Evolutionary conservation across 2,888 invertebrate genomes (phyloP).

Genomic region (Andrena trimmerana): DNA sequence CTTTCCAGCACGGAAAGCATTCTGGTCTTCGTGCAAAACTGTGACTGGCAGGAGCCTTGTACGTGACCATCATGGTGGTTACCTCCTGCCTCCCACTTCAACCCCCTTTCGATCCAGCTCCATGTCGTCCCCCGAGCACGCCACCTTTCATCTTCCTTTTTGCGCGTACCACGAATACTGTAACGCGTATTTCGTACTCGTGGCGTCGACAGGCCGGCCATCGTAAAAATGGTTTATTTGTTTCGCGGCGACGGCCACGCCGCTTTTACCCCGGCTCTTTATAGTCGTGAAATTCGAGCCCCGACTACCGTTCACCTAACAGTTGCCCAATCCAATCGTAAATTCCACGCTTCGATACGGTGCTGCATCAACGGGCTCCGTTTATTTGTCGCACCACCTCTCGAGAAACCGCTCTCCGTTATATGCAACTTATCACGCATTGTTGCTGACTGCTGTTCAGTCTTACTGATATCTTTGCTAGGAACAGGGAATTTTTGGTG

Average conservation of each 20-base stretch:
- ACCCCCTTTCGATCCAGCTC: not conserved
- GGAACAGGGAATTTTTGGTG: no score
- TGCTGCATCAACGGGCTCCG: not conserved
- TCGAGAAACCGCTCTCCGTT: not conserved
- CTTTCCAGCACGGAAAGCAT: conserved; percentile 26
- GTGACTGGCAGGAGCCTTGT: conserved; percentile 21
- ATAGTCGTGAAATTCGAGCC: conserved; percentile 37
- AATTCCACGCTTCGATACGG: not conserved
- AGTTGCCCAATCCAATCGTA: conserved; percentile 27
- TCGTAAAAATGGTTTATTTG: conserved; percentile 46
- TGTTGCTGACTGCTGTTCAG: no score
- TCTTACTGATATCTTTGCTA: not conserved
- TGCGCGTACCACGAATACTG: conserved; percentile 14
- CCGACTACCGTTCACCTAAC: conserved; percentile 18
- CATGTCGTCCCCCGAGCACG: not conserved
- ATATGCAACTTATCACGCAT: not conserved
- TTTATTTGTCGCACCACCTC: not conserved
- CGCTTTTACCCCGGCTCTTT: not conserved
- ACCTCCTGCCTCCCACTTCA: not conserved
- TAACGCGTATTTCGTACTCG: conserved; percentile 25
- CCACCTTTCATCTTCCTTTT: conserved; percentile 11
- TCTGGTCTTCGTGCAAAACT: conserved; percentile 35
- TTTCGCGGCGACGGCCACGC: not conserved
- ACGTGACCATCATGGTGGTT: conserved; percentile 41
- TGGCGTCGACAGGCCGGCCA: conserved; percentile 32